Base-by-base conservation (phyloP, 2,113 vertebrate species). In the Thryonomys swinderianus region DNA sequence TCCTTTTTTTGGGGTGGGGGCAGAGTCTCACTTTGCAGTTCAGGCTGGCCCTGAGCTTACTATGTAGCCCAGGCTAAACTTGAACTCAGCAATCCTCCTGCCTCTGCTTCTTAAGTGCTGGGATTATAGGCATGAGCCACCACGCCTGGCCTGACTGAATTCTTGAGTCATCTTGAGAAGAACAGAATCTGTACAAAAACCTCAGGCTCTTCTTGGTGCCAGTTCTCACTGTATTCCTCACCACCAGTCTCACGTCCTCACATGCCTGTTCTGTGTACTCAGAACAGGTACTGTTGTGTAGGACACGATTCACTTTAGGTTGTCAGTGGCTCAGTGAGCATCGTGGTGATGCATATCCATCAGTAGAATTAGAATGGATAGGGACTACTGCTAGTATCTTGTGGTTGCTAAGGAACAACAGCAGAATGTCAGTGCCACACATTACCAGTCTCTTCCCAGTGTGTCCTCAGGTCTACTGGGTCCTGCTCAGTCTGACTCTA, bases 231-330 rank as follows among this genome's bases (percentile, higher is more conserved):
- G 3, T 17, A 16, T 25, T n/a, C 10, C 67, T 25, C 16, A 1
- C 7, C 37, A 9, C 16, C 14, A 2, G 23, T 34, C 66, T 13
- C 32, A 4, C 1, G 7, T 21, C 42, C 8, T 79, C 25, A 10
- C 1, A 0, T 3, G 2, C 1, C 6, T 13, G 1, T n/a, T 4
- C 9, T 18, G 8, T 4, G 3, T 25, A 11, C 74, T 53, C 14
- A 6, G 23, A 9, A 23, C 34, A 9, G 34, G 32, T 12, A 34
- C 1, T 2, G 2, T 13, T 71, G 20, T 25, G 7, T 51, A 30
- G 71, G 40, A 62, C 25, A 17, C 7, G 16, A 14, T 30, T 55
- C 32, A 48, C 48, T 25, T 13, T 32, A 34, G 67, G 5, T 27
- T 23, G 10, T 8, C 4, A 16, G 0, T 7, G 8, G 27, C 11